Conservation (phyloP, 1,140 invertebrate genomes). For the Drosophila tsacasi region DNA sequence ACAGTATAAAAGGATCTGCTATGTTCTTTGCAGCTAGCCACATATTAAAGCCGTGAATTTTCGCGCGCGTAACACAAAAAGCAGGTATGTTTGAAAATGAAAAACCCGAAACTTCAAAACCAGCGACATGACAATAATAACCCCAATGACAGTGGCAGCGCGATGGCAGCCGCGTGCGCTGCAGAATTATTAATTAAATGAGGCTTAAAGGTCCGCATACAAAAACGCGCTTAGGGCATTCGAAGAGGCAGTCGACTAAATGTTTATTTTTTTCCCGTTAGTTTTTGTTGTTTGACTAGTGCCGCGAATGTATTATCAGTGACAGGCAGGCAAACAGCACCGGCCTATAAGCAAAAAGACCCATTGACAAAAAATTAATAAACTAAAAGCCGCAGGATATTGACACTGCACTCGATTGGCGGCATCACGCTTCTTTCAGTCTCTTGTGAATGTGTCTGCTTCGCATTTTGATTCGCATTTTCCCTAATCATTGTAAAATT, state of each 20-base stretch:
- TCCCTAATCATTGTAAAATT: slow-evolving; percentile 61
- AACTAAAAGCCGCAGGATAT: slow-evolving; percentile 81
- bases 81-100: slow-evolving; percentile 10
- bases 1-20: background rate
- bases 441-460: slow-evolving; percentile 10
- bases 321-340: slow-evolving; percentile 61
- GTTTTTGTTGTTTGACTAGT: slow-evolving; percentile 33
- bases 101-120: slow-evolving; percentile 41
- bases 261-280: slow-evolving; percentile 19
- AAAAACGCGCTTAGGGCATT: slow-evolving; percentile 55
- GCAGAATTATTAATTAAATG: slow-evolving; percentile 73
- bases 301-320: slow-evolving; percentile 74
- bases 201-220: slow-evolving; percentile 57
- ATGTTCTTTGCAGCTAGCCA: background rate
- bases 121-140: slow-evolving; percentile 19
- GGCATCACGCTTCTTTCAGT: background rate
- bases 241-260: slow-evolving; percentile 8
- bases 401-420: slow-evolving; percentile 72
- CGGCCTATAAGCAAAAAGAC: slow-evolving; percentile 23
- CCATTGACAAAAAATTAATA: slow-evolving; percentile 81
- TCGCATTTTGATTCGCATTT: slow-evolving; percentile 36
- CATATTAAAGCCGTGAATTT: slow-evolving; percentile 6
- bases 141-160: slow-evolving; percentile 5
- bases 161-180: slow-evolving; percentile 11
- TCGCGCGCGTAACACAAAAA: slow-evolving; percentile 1